These are phyloP conservation scores for Gnathonemus longibarbis DNA, from an alignment of 2,113 vertebrate genomes.

Conservation along the genomic window DNA sequence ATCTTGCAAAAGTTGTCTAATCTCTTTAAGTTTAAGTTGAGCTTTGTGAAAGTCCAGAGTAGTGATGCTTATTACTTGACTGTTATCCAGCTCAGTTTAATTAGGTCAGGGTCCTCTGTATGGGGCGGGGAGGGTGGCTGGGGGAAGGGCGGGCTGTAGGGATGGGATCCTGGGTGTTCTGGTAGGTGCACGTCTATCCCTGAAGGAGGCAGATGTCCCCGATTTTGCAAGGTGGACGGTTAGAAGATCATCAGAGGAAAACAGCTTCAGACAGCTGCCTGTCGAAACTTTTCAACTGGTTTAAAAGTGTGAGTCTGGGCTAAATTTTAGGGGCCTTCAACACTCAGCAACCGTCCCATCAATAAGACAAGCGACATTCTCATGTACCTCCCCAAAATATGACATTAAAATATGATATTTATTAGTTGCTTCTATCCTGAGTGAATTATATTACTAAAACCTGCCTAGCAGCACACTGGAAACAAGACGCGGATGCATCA, in stretches of 20 bases:
- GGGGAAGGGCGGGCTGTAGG: background rate
- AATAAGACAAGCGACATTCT: background rate
- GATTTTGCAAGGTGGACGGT: background rate
- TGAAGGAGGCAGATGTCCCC: background rate
- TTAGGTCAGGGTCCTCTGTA: constrained; percentile 64
- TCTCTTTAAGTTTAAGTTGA: constrained; percentile 91
- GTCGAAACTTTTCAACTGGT: background rate
- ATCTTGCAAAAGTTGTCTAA: constrained; percentile 90
- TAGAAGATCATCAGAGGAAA: background rate
- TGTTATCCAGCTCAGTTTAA: constrained; percentile 64
- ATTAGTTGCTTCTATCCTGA: background rate
- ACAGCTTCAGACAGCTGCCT: background rate
- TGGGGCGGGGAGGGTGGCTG: constrained; percentile 11
- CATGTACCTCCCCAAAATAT: background rate
- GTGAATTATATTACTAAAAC: background rate
- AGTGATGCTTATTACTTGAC: constrained; percentile 59
- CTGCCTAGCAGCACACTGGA: background rate
- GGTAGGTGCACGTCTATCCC: background rate
- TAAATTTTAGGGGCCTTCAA: background rate
- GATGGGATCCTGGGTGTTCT: background rate
- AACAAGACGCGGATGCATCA: background rate
- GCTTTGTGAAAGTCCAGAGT: constrained; percentile 64
- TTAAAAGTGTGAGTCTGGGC: background rate
- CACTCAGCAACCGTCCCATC: background rate
- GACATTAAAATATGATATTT: background rate